Evolutionary conservation across 2,888 invertebrate genomes (phyloP), one percentile per base, ranked within the genome.

Genomic region (Acronicta alni): DNA sequence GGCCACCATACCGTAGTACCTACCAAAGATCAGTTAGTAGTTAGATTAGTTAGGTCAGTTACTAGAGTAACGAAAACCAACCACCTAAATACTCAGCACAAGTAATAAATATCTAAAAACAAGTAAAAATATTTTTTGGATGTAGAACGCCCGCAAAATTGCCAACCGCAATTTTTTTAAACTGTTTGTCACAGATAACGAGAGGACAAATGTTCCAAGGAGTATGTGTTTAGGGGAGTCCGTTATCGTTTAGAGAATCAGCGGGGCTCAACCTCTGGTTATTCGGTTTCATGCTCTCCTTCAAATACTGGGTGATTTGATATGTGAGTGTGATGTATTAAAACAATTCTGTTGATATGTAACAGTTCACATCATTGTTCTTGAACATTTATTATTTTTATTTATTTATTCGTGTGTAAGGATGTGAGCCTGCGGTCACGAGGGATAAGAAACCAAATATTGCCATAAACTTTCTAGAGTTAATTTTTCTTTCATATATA

Each of bases 131-230:
- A 8, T n/a, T n/a, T 38, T 16, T 23, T 15, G 20, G 43, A 56
- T 52, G 53, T 42, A 42, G 26, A 51, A 54, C 46, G 23, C 17
- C 60, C 67, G 65, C 67, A 73, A 73, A 75, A 73, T 62, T 68
- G 66, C 63, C 61, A 52, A 45, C 54, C 52, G 67, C 64, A 54
- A 7, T 75, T 79, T 77, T 64, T 78, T 76, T 72, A 79, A 83
- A 85, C 83, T 89, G 89, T 87, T 85, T 86, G 84, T 80, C 63
- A 62, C 67, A 84, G 91, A 90, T 90, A 90, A 86, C 77, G 70
- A 51, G 60, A 67, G 77, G 83, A 88, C 86, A 87, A 89, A 87
- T 86, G 84, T 73, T 75, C 69, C 72, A 63, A n/a, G 67, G 72
- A 79, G 79, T 78, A 75, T 77, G 72, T 72, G 71, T 79, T 80